phyloP scores from a whole-genome alignment of 2,113 vertebrate species.

The Alligator sinensis region DNA sequence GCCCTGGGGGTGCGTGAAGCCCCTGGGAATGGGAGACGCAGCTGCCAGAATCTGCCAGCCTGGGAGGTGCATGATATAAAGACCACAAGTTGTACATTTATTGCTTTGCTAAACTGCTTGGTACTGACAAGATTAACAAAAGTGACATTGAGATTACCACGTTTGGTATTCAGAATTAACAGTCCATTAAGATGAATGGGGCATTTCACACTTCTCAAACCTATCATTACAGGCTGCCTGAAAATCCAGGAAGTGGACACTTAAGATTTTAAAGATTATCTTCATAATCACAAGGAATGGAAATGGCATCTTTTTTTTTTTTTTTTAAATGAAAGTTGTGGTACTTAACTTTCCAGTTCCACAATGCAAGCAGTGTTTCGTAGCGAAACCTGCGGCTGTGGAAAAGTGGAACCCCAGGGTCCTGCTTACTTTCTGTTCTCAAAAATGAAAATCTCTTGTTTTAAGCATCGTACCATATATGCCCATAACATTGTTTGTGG shows the following conservation, averaged over 20 bases:
- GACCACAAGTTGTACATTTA: not conserved
- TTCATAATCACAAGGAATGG: not conserved
- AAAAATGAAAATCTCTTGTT: not conserved
- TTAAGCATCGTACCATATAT: not conserved
- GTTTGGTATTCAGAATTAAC: not conserved
- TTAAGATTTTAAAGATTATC: not conserved
- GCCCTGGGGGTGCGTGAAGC: accelerated
- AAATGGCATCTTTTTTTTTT: not conserved
- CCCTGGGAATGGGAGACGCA: not conserved
- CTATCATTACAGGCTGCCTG: not conserved
- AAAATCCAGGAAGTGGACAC: not conserved
- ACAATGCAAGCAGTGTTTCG: not conserved
- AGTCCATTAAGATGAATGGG: not conserved
- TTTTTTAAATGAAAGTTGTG: not conserved
- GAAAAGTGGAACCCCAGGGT: not conserved
- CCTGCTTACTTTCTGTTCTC: not conserved
- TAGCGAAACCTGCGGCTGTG: not conserved
- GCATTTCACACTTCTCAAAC: accelerated
- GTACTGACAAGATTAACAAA: accelerated
- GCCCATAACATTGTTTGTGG: not conserved
- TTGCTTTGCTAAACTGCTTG: not conserved
- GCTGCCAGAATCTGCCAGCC: too few relatives aligned
- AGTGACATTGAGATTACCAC: not conserved
- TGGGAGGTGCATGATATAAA: not conserved
- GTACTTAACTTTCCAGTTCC: not conserved